Evolutionary conservation across 2,797 vertebrate genomes (phyloP).

Genomic region (Pagetopsis macropterus): DNA sequence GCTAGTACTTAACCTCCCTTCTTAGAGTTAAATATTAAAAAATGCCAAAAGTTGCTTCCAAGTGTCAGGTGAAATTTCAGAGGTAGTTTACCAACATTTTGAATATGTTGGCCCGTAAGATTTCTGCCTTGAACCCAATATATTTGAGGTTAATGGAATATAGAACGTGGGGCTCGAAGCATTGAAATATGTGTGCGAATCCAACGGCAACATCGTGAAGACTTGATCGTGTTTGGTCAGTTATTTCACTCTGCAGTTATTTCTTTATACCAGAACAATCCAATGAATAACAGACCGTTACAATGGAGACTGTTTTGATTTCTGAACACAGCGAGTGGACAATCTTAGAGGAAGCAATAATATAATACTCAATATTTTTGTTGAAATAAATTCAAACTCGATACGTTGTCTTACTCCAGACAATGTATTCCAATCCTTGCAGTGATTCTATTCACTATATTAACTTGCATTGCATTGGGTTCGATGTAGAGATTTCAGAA

Average conservation of each 20-base stretch:
- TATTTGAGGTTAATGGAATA: neutral
- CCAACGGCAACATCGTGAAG: neutral
- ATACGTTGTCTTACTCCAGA: neutral
- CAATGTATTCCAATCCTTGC: neutral
- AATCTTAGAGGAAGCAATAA: too few relatives aligned
- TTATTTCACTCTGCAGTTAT: too few relatives aligned
- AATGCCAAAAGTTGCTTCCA: neutral
- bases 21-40: neutral
- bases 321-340: too few relatives aligned
- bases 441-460: slow-evolving; percentile 3
- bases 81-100: neutral
- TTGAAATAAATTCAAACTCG: neutral
- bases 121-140: neutral
- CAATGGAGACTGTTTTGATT: too few relatives aligned
- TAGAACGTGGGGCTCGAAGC: neutral
- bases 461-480: neutral
- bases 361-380: too few relatives aligned
- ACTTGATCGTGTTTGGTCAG: too few relatives aligned
- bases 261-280: too few relatives aligned
- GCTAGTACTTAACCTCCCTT: neutral
- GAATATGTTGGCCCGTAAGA: neutral
- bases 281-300: too few relatives aligned
- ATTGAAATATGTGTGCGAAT: neutral
- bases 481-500: slow-evolving; percentile 27
- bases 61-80: neutral